Base-by-base conservation (phyloP, 2,888 invertebrate species). In the Danaus chrysippus region DNA sequence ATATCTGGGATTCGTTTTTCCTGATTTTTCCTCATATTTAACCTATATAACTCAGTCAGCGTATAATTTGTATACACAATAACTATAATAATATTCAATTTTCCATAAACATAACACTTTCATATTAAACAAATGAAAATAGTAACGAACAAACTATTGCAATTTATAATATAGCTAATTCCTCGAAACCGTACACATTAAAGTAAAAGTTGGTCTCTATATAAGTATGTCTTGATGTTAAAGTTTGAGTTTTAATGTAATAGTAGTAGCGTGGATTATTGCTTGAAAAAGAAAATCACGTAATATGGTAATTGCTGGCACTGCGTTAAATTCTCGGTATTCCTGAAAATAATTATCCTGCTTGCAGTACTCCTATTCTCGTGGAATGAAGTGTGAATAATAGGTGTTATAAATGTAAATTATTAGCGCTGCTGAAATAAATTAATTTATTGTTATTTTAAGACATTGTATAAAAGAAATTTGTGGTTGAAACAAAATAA, bases 341-440 rank as follows among this genome's bases (percentile, higher is more conserved):
- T 66, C 64, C 64, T 64, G 66, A 54, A 62, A 64, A 64, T 66
- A 66, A 66, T 66, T 62, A 64, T 64, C 62, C 64, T 60, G 60
- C 62, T 63, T 59, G 60, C 58, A 60, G 55, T 49, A 52, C 34
- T 54, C 56, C 56, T 54, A 54, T 60, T 59, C 42, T 52, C n/a
- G 46, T 56, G 54, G 55, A 64, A 64, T 61, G 58, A 60, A 60
- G 55, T 57, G 49, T 57, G 46, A 58, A 60, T 63, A 60, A 63
- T 60, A 60, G 59, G 56, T 63, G 53, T 59, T 53, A 56, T 60
- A 56, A 15, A 56, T 42, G 56, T 49, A 56, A 59, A 56, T 54
- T 59, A 58, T 42, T 46, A 60, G 54, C 34, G 57, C 42, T 52
- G 55, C 49, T 43, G 49, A 49, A 49, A 49, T 49, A 49, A 46